phyloP scores from a whole-genome alignment of 2,888 invertebrate genomes.

The Rhorus exstirpatorius region DNA sequence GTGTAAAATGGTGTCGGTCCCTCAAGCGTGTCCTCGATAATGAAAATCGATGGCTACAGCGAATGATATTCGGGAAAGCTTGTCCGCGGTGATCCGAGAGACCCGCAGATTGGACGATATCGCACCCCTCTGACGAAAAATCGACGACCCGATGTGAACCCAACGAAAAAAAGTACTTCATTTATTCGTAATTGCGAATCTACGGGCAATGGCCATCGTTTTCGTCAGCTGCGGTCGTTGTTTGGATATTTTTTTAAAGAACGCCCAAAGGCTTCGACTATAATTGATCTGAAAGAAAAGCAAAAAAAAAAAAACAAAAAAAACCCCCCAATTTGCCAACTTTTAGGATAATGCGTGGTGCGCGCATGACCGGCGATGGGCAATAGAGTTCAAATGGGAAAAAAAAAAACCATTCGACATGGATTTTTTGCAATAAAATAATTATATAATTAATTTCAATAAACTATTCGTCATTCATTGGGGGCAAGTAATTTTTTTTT shows the following conservation, averaged over 20 bases:
- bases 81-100: neutral
- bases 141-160: neutral
- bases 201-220: slow-evolving; percentile 1
- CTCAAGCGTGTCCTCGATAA: slow-evolving; percentile 15
- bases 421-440: too few relatives aligned
- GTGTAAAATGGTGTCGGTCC: slow-evolving; percentile 29
- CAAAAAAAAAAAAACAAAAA: slow-evolving; percentile 42
- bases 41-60: neutral
- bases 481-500: too few relatives aligned
- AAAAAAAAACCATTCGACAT: too few relatives aligned
- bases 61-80: neutral
- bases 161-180: neutral
- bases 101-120: neutral
- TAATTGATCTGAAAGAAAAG: slow-evolving; percentile 89
- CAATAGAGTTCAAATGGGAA: too few relatives aligned
- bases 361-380: too few relatives aligned
- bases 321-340: too few relatives aligned
- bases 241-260: slow-evolving; percentile 87
- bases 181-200: slow-evolving; percentile 32
- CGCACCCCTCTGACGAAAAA: slow-evolving; percentile 5
- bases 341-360: too few relatives aligned
- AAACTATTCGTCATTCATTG: too few relatives aligned
- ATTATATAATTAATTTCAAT: too few relatives aligned
- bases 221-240: slow-evolving; percentile 70
- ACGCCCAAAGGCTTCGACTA: slow-evolving; percentile 92